A percentile compares a stretch with the other conserved stretches of the same genome.
Conservation (phyloP, 1,140 invertebrate genomes). For the Carcinoscorpius rotundicauda region DNA sequence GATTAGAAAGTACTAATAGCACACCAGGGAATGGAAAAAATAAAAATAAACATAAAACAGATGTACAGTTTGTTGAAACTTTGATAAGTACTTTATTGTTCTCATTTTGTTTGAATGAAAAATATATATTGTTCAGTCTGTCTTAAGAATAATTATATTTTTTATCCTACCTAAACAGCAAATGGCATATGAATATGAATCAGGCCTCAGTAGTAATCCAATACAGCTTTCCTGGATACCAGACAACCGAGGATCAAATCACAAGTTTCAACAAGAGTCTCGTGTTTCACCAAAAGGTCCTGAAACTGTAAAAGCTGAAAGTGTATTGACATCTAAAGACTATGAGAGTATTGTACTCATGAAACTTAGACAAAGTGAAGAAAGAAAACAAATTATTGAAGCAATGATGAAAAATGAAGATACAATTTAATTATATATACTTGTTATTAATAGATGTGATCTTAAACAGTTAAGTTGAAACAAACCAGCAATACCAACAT, state of each 20-base stretch:
- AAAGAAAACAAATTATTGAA: constrained; percentile 60
- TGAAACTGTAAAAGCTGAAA: not conserved
- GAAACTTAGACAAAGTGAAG: constrained; percentile 66
- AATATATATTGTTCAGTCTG: too few relatives aligned
- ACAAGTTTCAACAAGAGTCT: not conserved
- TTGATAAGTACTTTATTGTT: too few relatives aligned
- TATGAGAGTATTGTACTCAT: constrained; percentile 64
- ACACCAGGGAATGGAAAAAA: too few relatives aligned
- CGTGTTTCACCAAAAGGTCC: not conserved
- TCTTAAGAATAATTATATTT: too few relatives aligned
- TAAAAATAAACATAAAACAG: too few relatives aligned
- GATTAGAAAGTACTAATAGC: too few relatives aligned
- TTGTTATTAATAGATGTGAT: too few relatives aligned
- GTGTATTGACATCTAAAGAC: constrained; percentile 45
- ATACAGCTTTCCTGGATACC: constrained; percentile 31
- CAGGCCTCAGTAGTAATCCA: constrained; percentile 29
- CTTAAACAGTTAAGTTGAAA: too few relatives aligned
- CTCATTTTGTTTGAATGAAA: too few relatives aligned
- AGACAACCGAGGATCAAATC: constrained; percentile 23
- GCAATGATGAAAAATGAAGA: constrained; percentile 56
- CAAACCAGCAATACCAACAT: too few relatives aligned
- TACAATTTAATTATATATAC: too few relatives aligned
- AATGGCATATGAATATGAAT: constrained; percentile 28
- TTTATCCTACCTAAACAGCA: constrained; percentile 9
- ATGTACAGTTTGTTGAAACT: too few relatives aligned